Evolutionary conservation across 2,888 invertebrate genomes (phyloP), one percentile per base, ranked within the genome.

Genomic region (Drosophila lacicola): DNA sequence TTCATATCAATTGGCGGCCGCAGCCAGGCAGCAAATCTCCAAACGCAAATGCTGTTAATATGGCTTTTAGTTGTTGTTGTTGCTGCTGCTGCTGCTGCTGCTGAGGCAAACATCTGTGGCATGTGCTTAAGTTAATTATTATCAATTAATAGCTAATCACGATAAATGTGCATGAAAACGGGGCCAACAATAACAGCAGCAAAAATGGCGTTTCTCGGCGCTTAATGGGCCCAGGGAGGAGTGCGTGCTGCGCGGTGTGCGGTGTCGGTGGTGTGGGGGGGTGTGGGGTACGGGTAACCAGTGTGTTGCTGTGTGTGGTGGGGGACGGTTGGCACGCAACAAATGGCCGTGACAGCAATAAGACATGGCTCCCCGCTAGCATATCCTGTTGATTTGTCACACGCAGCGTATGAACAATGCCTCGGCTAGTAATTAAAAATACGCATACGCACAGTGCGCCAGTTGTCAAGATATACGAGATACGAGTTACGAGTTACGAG

Each of bases 81-180:
- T 67, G 42, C 21, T 57, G 46, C 17, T 42, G 25, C 4, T 50
- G 41, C 11, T 41, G 61, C 6, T 46, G 41, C 2, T 39, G 54
- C 66, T 56, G 62, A 42, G 36, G 33, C 51, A 42, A 64, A 65
- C 87, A 83, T 80, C 80, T 84, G 85, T 61, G 80, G 64, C 78
- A 54, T 87, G 85, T 79, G 88, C 88, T 84, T 68, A 87, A 87
- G 88, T 87, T 87, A 84, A 84, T 84, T 84, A 87, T 85, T 88
- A 87, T 85, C 88, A 84, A 84, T 84, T 84, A 84, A 85, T 80
- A 74, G 88, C 88, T 84, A 87, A 84, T 84, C 84, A 84, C 88
- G 82, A 87, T 84, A 84, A 87, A 84, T 84, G 88, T 87, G 82
- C 83, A 85, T 83, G 81, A 79, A 83, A 79, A 83, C 70, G 80